Conservation (phyloP, 37 sponge, comb jelly and placozoan species). For the Ephydatia muelleri region DNA sequence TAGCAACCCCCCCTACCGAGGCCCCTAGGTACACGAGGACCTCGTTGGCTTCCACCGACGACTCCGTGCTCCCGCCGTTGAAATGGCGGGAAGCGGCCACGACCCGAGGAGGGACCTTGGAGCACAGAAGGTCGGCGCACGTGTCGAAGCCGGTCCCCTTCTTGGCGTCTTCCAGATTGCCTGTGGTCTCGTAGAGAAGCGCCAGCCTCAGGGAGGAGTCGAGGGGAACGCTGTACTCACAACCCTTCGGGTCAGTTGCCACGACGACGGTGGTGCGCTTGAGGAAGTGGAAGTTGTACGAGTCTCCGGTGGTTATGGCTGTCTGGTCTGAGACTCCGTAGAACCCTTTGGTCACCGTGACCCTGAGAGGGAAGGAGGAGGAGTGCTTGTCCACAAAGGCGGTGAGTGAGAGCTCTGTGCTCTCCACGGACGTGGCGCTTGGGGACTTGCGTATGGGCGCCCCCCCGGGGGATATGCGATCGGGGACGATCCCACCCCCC, state of each 20-base stretch:
- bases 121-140: neutral
- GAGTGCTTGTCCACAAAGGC: neutral
- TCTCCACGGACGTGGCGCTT: neutral
- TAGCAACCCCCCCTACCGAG: neutral
- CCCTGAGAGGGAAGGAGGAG: neutral
- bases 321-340: conserved; percentile 49
- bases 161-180: conserved; percentile 36
- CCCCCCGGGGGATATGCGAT: neutral
- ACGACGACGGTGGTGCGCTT: conserved; percentile 51
- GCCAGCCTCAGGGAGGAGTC: conserved; percentile 42
- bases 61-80: neutral
- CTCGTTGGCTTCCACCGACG: neutral
- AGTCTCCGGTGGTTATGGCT: conserved; percentile 43
- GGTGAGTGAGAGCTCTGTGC: neutral
- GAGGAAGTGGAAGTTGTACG: conserved; percentile 51
- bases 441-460: neutral
- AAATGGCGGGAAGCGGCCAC: neutral
- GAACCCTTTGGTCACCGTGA: conserved; percentile 49
- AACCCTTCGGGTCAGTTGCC: neutral
- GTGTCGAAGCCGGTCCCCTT: conserved; percentile 20
- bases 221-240: conserved; percentile 35
- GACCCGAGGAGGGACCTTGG: neutral
- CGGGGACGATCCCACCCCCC: neutral
- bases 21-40: neutral
- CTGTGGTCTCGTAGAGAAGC: conserved; percentile 43